Percentiles rank a stretch among this genome's conserved stretches.
Conservation (phyloP, 2,113 vertebrate genomes). For the Stigmatopora argus region DNA sequence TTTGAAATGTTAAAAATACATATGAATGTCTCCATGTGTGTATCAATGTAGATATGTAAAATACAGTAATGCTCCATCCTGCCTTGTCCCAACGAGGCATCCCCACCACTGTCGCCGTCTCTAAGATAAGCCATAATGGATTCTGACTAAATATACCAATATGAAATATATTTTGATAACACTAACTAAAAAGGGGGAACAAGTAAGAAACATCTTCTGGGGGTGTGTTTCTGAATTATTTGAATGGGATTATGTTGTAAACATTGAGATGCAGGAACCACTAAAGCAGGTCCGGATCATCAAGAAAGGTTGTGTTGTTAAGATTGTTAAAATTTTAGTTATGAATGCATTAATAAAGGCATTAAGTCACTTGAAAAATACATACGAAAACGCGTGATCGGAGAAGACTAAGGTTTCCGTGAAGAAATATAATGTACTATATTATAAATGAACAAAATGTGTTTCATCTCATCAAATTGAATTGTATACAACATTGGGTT, state of each 20-base stretch:
- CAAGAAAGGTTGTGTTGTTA: neutral
- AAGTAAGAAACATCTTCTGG: neutral
- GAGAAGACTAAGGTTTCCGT: no score
- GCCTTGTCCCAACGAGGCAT: constrained; percentile 22
- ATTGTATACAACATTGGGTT: no score
- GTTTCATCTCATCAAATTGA: no score
- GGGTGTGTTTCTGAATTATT: neutral
- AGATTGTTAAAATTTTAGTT: neutral
- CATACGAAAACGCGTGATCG: neutral
- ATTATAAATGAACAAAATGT: no score
- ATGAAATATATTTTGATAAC: constrained; percentile 55
- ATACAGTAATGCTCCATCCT: constrained; percentile 20
- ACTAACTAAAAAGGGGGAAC: neutral
- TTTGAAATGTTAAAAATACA: no score
- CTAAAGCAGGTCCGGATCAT: neutral
- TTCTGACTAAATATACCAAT: constrained; percentile 51
- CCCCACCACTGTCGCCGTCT: constrained; percentile 35
- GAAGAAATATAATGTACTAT: no score
- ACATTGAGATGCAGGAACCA: neutral
- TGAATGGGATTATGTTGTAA: neutral
- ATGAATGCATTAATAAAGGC: neutral
- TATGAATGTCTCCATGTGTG: no score
- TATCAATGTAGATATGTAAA: constrained; percentile 14
- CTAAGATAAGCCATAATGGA: constrained; percentile 50
- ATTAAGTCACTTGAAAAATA: neutral